These are phyloP conservation scores for Pegoplata infirma DNA, from an alignment of 2,888 invertebrate species.

Conservation along the genomic window DNA sequence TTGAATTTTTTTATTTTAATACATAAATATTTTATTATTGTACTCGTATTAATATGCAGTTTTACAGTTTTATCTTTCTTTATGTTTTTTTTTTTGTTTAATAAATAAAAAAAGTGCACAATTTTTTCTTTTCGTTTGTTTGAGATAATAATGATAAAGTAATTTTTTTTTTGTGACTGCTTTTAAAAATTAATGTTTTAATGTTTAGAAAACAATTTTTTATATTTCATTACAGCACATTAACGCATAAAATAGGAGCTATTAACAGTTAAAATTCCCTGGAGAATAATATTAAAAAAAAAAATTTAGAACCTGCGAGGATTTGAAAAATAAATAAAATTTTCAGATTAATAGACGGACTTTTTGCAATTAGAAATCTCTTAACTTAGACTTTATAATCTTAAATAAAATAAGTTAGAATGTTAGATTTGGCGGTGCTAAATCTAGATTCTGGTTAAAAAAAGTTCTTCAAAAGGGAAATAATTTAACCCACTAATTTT, in stretches of 20 bases:
- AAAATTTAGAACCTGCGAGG: too few relatives aligned
- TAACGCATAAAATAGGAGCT: background rate
- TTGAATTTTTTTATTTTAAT: background rate
- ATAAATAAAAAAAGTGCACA: too few relatives aligned
- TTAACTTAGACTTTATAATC: too few relatives aligned
- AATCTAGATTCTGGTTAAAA: too few relatives aligned
- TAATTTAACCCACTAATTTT: too few relatives aligned
- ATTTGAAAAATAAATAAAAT: too few relatives aligned
- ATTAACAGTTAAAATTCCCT: conserved; percentile 20
- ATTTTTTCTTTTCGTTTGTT: conserved; percentile 23
- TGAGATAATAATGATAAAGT: conserved; percentile 33
- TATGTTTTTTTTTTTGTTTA: conserved; percentile 8
- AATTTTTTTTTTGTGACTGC: conserved; percentile 20
- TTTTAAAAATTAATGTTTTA: conserved; percentile 21
- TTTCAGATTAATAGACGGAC: too few relatives aligned
- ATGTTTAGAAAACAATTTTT: conserved; percentile 4
- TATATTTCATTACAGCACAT: conserved; percentile 21
- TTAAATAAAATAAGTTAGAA: too few relatives aligned
- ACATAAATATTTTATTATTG: conserved; percentile 42
- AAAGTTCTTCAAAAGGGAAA: too few relatives aligned
- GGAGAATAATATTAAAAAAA: background rate
- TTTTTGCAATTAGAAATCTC: too few relatives aligned
- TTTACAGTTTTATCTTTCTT: conserved; percentile 53
- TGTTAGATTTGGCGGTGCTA: too few relatives aligned
- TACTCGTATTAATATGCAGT: conserved; percentile 57